These are phyloP conservation scores for Conopomorpha cramerella DNA, from an alignment of 1,140 invertebrate genomes.

Conservation along the genomic window DNA sequence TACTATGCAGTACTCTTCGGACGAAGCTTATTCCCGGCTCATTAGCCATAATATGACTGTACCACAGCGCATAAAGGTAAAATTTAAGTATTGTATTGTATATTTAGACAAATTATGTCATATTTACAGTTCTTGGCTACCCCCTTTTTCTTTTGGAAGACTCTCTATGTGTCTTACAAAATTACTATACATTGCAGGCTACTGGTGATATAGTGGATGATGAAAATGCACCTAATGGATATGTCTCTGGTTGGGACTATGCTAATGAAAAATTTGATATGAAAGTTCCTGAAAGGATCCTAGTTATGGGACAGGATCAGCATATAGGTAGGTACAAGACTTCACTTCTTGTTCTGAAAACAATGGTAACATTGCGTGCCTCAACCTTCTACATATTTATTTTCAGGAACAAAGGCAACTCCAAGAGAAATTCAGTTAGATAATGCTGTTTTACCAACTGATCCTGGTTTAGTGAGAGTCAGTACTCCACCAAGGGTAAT, in stretches of 20 bases:
- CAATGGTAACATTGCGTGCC: too few species aligned
- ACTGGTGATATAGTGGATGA: constrained; percentile 70
- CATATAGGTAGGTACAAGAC: constrained; percentile 62
- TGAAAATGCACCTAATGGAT: constrained; percentile 64
- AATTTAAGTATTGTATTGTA: too few species aligned
- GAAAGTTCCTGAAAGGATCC: constrained; percentile 89
- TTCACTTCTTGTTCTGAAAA: too few species aligned
- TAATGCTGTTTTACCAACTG: constrained; percentile 74
- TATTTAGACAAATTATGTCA: too few species aligned
- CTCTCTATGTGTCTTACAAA: too few species aligned
- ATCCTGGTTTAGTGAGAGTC: constrained; percentile 73
- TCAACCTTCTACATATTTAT: too few species aligned
- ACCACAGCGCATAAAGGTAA: constrained; percentile 52
- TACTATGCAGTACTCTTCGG: constrained; percentile 48
- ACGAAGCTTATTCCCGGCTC: constrained; percentile 46
- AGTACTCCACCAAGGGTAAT: constrained; percentile 82
- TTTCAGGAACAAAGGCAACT: constrained; percentile 75
- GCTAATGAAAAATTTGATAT: constrained; percentile 78
- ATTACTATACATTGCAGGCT: too few species aligned
- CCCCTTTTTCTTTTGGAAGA: too few species aligned
- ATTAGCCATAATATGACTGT: constrained; percentile 56
- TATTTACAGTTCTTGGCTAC: too few species aligned
- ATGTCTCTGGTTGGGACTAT: constrained; percentile 67
- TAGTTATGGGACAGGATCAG: constrained; percentile 84
- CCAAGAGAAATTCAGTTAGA: constrained; percentile 84